Evolutionary conservation across 2,113 vertebrate genomes (phyloP), one percentile per base, ranked within the genome.

Genomic region (Nestor notabilis): DNA sequence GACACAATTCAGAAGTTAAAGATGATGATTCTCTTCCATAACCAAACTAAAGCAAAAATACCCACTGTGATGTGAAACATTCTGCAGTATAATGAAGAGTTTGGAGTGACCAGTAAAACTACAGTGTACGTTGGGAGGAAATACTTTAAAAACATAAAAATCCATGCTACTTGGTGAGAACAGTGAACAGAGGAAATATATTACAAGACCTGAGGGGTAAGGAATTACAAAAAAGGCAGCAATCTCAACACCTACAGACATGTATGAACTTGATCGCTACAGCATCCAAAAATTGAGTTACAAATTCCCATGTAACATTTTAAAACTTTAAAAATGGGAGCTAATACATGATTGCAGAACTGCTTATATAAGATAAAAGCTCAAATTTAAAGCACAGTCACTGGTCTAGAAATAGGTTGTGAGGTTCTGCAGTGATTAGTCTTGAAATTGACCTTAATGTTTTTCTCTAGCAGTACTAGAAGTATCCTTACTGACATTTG

Each of bases 51-150:
- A 83, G 7, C 23, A 12, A 37, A 58, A 58, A 23, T 23, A n/a
- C 6, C 16, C 0, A 0, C 27, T 41, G 63, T 14, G 46, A 52
- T 7, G 11, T 2, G 33, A 80, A 64, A 60, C 10, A 13, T 12
- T 55, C 37, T 39, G 35, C 19, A 66, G 21, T 9, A 15, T 17
- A 24, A 70, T 50, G 28, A 47, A 50, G 52, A 29, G 6, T 1
- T 7, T 9, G 14, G n/a, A 93, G 27, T n/a, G 80, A 72, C 8
- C 33, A 77, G 64, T 17, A 75, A 21, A 92, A 89, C 25, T 37
- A 44, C 21, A 56, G 33, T 2, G 5, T 2, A 15, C 7, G 1
- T 0, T 79, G 56, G 43, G 29, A 86, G 13, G 81, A 25, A 69
- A 77, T 3, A 21, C 27, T 50, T 64, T 7, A 19, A 53, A 83